phyloP scores from a whole-genome alignment of 2,113 vertebrate genomes.

The Hydrochoerus hydrochaeris region DNA sequence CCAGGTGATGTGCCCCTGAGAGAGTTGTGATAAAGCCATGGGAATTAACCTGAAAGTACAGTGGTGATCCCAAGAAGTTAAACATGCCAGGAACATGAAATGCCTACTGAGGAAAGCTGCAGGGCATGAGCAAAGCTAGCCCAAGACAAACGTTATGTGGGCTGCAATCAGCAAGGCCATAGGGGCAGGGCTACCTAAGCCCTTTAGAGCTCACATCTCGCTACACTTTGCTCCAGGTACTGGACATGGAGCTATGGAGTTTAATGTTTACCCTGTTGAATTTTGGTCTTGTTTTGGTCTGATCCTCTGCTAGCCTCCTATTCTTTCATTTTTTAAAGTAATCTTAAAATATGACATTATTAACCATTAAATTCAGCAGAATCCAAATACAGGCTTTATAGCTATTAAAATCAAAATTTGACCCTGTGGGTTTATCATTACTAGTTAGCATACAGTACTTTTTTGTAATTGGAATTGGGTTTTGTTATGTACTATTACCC shows the following conservation, averaged over 20 bases:
- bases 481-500: conserved; percentile 81
- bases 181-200: neutral
- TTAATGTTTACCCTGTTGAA: neutral
- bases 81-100: neutral
- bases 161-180: neutral
- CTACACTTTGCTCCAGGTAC: neutral
- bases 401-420: conserved; percentile 87
- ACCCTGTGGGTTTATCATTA: conserved; percentile 87
- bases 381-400: conserved; percentile 87
- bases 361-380: conserved; percentile 86
- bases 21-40: neutral
- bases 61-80: neutral
- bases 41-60: neutral
- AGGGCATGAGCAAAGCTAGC: neutral
- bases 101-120: neutral
- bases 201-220: neutral
- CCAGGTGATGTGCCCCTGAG: neutral
- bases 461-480: conserved; percentile 81
- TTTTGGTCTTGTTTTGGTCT: neutral
- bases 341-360: conserved; percentile 88
- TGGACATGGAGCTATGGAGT: neutral
- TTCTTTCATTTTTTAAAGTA: conserved; percentile 82
- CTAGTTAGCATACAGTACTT: conserved; percentile 86
- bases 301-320: neutral
- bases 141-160: neutral